Evolutionary conservation across 2,888 invertebrate genomes (phyloP).

Genomic region (Schizaphis graminum): DNA sequence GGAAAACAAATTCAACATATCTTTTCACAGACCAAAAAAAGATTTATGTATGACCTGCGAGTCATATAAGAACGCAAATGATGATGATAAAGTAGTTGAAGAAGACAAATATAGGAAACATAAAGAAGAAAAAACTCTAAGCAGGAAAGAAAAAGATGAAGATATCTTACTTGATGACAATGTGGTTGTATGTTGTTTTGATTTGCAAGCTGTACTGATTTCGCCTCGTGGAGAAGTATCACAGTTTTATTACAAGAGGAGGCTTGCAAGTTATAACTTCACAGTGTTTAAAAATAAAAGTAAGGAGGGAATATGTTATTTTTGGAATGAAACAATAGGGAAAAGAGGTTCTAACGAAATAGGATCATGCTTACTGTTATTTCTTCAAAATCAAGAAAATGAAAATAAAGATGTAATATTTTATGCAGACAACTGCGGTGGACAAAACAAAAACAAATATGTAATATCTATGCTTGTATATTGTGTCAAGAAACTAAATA

Average conservation of each 20-base stretch:
- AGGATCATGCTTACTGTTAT: constrained; percentile 22
- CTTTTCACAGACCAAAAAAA: constrained; percentile 38
- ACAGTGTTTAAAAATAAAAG: not conserved
- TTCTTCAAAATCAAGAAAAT: constrained; percentile 1
- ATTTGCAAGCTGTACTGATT: constrained; percentile 70
- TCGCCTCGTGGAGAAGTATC: constrained; percentile 69
- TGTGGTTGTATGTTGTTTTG: constrained; percentile 68
- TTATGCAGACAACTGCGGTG: constrained; percentile 36
- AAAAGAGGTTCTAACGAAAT: constrained; percentile 31
- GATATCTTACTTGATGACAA: constrained; percentile 39
- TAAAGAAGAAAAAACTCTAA: constrained; percentile 67
- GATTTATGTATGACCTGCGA: not conserved
- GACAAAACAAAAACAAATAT: constrained; percentile 27
- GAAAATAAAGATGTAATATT: not conserved
- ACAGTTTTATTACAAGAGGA: constrained; percentile 65
- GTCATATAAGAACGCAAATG: constrained; percentile 5
- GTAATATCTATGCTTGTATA: not conserved
- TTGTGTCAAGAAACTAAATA: not conserved
- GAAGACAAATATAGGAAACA: constrained; percentile 68
- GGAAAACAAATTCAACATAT: constrained; percentile 49
- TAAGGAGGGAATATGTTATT: not conserved
- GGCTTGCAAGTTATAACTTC: constrained; percentile 1
- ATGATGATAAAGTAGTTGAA: constrained; percentile 11
- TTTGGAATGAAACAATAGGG: constrained; percentile 28
- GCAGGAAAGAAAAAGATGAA: constrained; percentile 68